Evolutionary conservation across 1,140 invertebrate species (phyloP).

Genomic region (Mercenaria mercenaria): DNA sequence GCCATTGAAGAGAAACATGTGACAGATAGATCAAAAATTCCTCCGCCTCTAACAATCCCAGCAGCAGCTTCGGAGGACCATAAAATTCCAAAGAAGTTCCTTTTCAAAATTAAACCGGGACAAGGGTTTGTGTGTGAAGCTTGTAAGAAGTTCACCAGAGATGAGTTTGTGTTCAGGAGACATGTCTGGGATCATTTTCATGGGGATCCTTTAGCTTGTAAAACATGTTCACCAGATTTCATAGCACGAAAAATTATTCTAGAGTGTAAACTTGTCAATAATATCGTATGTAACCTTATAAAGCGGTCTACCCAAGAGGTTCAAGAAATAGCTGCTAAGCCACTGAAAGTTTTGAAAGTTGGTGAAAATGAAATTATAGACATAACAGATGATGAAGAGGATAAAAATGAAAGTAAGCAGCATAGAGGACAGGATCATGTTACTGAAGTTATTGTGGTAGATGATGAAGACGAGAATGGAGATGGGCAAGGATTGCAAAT

Average conservation of each 20-base stretch:
- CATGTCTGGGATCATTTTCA: slow-evolving; percentile 66
- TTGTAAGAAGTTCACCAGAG: slow-evolving; percentile 63
- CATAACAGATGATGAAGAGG: slow-evolving; percentile 56
- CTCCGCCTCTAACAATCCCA: background rate
- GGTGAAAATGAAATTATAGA: slow-evolving; percentile 44
- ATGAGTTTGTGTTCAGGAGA: slow-evolving; percentile 52
- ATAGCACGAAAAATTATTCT: slow-evolving; percentile 12
- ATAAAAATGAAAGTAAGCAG: background rate
- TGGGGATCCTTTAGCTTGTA: background rate
- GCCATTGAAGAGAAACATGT: background rate
- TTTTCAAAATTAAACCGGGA: slow-evolving; percentile 50
- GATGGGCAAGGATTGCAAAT: background rate
- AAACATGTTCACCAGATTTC: slow-evolving; percentile 29
- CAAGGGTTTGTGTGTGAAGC: slow-evolving; percentile 62
- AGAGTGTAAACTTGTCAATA: slow-evolving; percentile 42
- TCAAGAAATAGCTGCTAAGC: background rate
- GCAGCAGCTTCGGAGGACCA: background rate
- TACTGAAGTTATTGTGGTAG: slow-evolving; percentile 51
- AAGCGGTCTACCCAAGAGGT: background rate
- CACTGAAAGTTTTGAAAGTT: slow-evolving; percentile 12
- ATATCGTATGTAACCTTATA: slow-evolving; percentile 43
- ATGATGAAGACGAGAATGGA: slow-evolving; percentile 44
- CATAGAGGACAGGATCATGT: background rate
- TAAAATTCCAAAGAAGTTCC: slow-evolving; percentile 35
- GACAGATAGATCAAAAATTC: background rate